A percentile compares a stretch with the other conserved stretches of the same genome.
Conservation (phyloP, 2,888 invertebrate species). For the Zootermopsis nevadensis region DNA sequence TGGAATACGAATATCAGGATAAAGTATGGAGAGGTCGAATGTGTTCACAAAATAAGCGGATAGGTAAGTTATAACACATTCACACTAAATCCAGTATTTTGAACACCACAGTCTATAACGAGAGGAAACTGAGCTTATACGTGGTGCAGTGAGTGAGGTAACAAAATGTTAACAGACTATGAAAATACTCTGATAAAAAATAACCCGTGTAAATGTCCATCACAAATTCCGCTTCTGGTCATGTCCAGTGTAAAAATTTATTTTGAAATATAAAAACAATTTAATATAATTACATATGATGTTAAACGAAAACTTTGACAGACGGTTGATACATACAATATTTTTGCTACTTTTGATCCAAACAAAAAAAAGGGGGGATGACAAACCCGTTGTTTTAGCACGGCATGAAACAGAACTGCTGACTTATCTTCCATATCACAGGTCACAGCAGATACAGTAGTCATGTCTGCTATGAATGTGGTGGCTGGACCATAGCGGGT, state of each 20-base stretch:
- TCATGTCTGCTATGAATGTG: too few species aligned
- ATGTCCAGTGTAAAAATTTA: not conserved
- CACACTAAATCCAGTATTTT: too few species aligned
- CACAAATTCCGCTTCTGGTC: not conserved
- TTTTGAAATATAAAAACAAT: conserved; percentile 24
- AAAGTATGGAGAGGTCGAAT: too few species aligned
- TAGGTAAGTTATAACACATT: too few species aligned
- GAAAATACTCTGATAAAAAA: not conserved
- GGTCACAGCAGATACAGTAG: not conserved
- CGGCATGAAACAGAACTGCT: not conserved
- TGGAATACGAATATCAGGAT: too few species aligned
- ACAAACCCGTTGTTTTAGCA: not conserved
- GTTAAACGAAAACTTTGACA: conserved; percentile 15
- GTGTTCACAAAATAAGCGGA: too few species aligned
- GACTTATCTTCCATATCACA: conserved; percentile 13
- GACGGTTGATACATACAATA: not conserved
- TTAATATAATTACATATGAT: conserved; percentile 22
- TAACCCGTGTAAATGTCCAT: conserved; percentile 13
- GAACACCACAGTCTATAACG: too few species aligned
- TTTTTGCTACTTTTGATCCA: conserved; percentile 14
- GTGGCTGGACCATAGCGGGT: too few species aligned
- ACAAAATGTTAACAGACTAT: too few species aligned
- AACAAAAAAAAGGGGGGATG: not conserved
- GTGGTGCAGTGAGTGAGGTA: too few species aligned
- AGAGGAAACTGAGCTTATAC: too few species aligned